Percentiles rank a stretch among this genome's conserved stretches.
These are phyloP conservation scores for Corvus cornix DNA, from an alignment of 2,113 vertebrate species.

Conservation along the genomic window DNA sequence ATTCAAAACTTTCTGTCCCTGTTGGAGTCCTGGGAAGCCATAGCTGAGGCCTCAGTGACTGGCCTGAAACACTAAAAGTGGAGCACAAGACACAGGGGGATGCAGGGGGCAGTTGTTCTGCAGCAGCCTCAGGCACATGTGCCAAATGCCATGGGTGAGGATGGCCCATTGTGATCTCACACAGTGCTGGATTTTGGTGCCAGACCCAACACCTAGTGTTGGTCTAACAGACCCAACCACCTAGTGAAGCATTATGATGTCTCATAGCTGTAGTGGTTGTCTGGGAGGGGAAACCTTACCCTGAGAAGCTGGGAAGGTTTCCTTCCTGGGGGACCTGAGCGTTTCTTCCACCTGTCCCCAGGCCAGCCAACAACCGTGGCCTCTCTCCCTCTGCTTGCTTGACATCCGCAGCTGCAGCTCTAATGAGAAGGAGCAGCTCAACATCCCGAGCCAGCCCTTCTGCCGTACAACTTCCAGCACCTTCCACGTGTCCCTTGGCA, in stretches of 20 bases:
- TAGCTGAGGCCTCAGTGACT: neutral
- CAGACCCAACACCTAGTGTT: no score
- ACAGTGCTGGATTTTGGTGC: neutral
- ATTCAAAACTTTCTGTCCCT: neutral
- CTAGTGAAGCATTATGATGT: neutral
- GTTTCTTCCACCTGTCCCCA: neutral
- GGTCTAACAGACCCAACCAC: neutral
- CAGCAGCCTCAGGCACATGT: rapidly evolving
- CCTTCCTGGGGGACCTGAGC: no score
- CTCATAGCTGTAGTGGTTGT: neutral
- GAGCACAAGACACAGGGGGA: neutral
- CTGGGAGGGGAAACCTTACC: neutral
- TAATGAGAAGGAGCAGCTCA: neutral
- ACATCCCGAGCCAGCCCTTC: neutral
- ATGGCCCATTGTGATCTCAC: neutral
- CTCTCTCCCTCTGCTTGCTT: neutral
- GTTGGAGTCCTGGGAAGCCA: neutral
- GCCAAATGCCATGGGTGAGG: rapidly evolving
- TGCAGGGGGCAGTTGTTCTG: rapidly evolving
- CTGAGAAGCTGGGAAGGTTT: neutral
- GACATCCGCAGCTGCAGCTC: rapidly evolving
- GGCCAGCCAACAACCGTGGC: neutral
- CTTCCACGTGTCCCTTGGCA: neutral
- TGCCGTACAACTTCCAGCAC: neutral
- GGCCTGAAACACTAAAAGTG: neutral